These are phyloP conservation scores for Furcifer pardalis DNA, from an alignment of 2,797 vertebrate species.

Conservation along the genomic window DNA sequence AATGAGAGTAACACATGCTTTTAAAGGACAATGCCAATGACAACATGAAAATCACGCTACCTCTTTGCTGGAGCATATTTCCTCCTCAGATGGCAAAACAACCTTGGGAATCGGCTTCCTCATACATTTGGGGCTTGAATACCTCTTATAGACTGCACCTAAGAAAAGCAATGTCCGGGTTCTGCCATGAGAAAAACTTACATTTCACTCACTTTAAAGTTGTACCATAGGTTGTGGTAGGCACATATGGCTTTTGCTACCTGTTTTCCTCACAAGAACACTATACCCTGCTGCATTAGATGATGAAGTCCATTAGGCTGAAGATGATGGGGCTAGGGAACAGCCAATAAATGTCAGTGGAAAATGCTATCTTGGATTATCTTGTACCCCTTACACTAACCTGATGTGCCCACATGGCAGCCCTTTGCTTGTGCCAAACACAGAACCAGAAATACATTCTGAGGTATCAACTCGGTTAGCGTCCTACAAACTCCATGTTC, in stretches of 20 bases:
- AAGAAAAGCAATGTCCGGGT: constrained; percentile 27
- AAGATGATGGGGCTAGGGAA: neutral
- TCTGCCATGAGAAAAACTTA: neutral
- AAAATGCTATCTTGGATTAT: neutral
- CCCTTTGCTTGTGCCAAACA: neutral
- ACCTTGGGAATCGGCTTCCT: constrained; percentile 57
- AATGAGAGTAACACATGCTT: neutral
- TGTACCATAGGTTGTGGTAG: neutral
- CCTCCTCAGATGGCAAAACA: constrained; percentile 76
- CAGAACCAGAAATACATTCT: neutral
- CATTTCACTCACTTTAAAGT: neutral
- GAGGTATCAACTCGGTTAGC: too few species aligned
- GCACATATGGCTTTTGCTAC: neutral
- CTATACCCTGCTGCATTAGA: too few species aligned
- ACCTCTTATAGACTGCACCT: constrained; percentile 77
- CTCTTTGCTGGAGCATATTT: constrained; percentile 80
- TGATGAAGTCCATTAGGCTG: neutral
- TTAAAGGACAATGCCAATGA: neutral
- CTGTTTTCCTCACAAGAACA: neutral
- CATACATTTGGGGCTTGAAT: constrained; percentile 50
- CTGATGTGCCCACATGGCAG: neutral
- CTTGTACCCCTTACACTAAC: neutral
- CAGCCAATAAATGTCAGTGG: neutral
- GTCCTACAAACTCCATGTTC: too few species aligned
- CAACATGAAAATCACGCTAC: constrained; percentile 56